Base-by-base conservation (phyloP, 2,888 invertebrate genomes). In the Cyaniris semiargus region DNA sequence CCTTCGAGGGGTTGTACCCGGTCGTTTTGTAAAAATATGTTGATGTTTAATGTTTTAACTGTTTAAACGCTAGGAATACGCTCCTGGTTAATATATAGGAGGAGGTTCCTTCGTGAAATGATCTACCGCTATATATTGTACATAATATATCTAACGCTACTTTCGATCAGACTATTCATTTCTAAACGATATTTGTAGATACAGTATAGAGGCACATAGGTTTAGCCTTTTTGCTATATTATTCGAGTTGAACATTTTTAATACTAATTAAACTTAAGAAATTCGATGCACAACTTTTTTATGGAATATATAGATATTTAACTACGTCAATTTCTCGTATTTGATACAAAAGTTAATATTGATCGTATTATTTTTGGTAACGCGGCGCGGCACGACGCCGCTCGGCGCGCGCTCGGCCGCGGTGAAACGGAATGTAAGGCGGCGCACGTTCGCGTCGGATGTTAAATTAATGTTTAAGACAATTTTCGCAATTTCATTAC, bases 401-500 rank as follows among this genome's bases (percentile, higher is more conserved):
- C 60, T 60, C 58, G 86, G 86, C 88, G 88, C 89, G 89, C 88
- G 85, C 83, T 89, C 87, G 87, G 84, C 85, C 85, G 84, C 86
- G 83, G 81, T 85, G 84, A 88, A 89, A 89, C 88, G 88, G 88
- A 87, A 85, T 87, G 86, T 85, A 83, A 84, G 84, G 85, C 74
- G 27, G 27, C 44, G 74, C 74, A 66, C 27, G 83, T 76, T 85
- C 86, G 87, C 87, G 87, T 86, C 87, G 86, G 85, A 86, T 85
- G 83, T 85, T 88, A 85, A 87, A 86, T 85, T 88, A 87, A 88
- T 89, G 87, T 87, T 84, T 90, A 90, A 91, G 92, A 91, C 90
- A 91, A 88, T 89, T 91, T 90, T 92, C 89, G 89, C 92, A 88
- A 86, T 90, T 93, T 93, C 90, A 90, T 89, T 90, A 89, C 88